Base-by-base conservation (phyloP, 2,797 vertebrate genomes). In the Spondyliosoma cantharus region DNA sequence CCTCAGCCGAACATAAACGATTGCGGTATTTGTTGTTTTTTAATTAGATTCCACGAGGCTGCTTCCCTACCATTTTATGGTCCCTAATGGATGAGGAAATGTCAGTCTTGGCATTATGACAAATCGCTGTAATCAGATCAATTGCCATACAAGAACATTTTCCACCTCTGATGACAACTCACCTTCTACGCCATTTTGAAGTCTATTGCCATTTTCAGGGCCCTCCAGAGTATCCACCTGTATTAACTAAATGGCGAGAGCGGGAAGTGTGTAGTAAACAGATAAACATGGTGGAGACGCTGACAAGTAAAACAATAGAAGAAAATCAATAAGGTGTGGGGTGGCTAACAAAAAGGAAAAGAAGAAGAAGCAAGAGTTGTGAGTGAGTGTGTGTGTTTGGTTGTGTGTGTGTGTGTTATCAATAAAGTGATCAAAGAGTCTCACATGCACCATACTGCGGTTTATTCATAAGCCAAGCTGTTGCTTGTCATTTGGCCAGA, bases 391-490 rank as follows among this genome's bases (percentile, higher is more conserved):
- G 56, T 75, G 60, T 76, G 46, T 32, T 1, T 32, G 29, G 1
- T 5, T 60, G 56, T 49, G 48, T 49, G 45, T 46, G 15, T 73
- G 52, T 56, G 73, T 85, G 58, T 72, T 53, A 52, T 56, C 71
- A 81, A 82, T 83, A 71, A 78, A 82, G 62, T 80, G 70, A 91
- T 88, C 77, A 84, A 86, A 89, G 72, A 80, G 66, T 86, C 76
- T 87, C 82, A 71, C 86, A 80, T 80, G 82, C 77, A 78, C 81
- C 89, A 89, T 76, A 76, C 90, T 87, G 90, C 58, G 88, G 83
- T 91, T 92, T 91, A 91, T 92, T 94, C 92, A 91, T 87, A 91
- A 85, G 68, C 84, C 92, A 92, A 92, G 90, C 92, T 93, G 91
- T 92, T 91, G 91, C 87, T 87, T 90, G 85, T 90, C 90, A 92